Base-by-base conservation (phyloP, 2,797 vertebrate genomes). In the Acanthiza pusilla region DNA sequence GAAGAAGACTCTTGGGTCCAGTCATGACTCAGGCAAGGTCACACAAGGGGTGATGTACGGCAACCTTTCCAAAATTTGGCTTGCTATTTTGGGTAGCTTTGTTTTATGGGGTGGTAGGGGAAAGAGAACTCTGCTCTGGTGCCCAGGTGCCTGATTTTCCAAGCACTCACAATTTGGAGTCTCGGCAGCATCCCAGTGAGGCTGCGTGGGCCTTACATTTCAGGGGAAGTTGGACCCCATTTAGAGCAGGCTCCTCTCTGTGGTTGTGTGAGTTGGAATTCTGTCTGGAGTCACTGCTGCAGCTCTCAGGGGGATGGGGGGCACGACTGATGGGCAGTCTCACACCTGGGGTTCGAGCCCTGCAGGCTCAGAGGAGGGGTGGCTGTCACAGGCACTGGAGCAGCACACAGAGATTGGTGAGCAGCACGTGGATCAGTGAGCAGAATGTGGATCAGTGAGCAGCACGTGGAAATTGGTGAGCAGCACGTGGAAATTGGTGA, bases 1-100 rank as follows among this genome's bases (percentile, higher is more conserved):
- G 77, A 91, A 76, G 89, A 91, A 73, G 93, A 67, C 89, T 81
- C 87, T 29, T 54, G 93, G 86, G 94, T 87, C 89, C 79, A 88
- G 87, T 76, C 79, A 30, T 60, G 85, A 86, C 76, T 91, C 83
- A 76, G 89, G 71, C 76, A 82, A 92, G 85, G 80, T 96, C 94
- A 90, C 83, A 58, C 5, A 32, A 27, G 26, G 48, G 73, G 58
- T 93, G 89, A 94, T 74, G 32, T 47, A 78, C 0, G 0, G 50
- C 82, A 81, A 73, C 45, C 30, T 76, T 86, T 67, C 78, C 34
- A 70, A 73, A 92, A 62, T 30, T 22, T 55, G 83, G 29, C 58
- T 72, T 81, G 38, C 77, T 92, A 2, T 58, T 94, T 92, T 82
- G 78, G 91, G 72, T 80, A 88, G 42, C 68, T 88, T 63, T 86